Evolutionary conservation across 2,113 vertebrate species (phyloP).

Genomic region (Phoenicopterus ruber): DNA sequence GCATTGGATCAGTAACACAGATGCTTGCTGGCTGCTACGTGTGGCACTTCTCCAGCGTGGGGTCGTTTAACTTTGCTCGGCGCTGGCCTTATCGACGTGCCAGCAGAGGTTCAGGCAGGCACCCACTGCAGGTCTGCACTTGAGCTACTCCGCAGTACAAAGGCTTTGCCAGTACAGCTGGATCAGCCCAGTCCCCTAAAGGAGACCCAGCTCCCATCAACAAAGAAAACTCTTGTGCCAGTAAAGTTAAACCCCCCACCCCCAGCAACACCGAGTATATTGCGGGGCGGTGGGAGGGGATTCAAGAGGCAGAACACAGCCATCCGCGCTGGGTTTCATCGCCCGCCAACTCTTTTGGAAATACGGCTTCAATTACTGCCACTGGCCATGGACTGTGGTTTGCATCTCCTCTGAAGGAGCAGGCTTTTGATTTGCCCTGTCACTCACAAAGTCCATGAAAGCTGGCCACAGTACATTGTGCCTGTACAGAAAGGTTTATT

Average conservation of each 20-base stretch:
- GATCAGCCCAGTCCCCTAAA: conserved; percentile 46
- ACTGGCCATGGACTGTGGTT: conserved; percentile 23
- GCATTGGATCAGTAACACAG: not conserved
- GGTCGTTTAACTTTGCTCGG: conserved; percentile 11
- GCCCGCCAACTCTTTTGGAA: conserved; percentile 1
- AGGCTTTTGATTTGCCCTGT: conserved; percentile 5
- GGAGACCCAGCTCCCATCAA: conserved; percentile 56
- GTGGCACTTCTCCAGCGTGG: conserved; percentile 16
- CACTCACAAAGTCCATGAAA: not conserved
- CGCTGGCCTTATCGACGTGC: not conserved
- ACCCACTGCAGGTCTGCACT: conserved; percentile 42
- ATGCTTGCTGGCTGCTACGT: conserved; percentile 1
- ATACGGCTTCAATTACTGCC: conserved; percentile 11
- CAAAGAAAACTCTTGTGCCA: conserved; percentile 47
- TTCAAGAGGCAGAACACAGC: conserved; percentile 18
- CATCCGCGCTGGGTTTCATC: not conserved
- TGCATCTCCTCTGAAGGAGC: conserved; percentile 10
- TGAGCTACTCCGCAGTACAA: conserved; percentile 10
- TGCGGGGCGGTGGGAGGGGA: conserved; percentile 12
- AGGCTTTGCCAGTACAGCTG: conserved; percentile 45
- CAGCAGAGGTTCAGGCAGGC: conserved; percentile 16
- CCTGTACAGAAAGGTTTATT: not conserved
- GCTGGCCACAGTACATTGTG: rapidly evolving
- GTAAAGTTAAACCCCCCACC: not conserved
- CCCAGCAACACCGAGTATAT: not conserved